Conservation (phyloP, 1,140 invertebrate genomes). For the Limonius californicus region DNA sequence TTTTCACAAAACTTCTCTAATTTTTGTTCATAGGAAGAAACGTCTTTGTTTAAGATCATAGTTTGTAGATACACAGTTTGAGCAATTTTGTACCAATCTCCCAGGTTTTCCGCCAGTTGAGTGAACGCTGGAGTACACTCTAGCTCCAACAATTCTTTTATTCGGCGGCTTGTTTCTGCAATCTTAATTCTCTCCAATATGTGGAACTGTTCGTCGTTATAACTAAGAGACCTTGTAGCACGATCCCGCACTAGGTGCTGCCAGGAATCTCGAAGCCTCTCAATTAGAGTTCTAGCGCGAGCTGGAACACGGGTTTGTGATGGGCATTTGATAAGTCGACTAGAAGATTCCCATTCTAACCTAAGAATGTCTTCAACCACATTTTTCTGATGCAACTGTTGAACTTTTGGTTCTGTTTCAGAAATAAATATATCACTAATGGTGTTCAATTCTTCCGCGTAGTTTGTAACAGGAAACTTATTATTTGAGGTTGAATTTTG, state of each 20-base stretch:
- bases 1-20: slow-evolving; percentile 38
- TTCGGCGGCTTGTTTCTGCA: slow-evolving; percentile 64
- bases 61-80: slow-evolving; percentile 73
- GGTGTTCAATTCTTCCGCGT: slow-evolving; percentile 25
- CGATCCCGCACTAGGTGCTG: slow-evolving; percentile 84
- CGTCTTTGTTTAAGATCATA: slow-evolving; percentile 71
- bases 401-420: slow-evolving; percentile 39
- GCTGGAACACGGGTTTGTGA: slow-evolving; percentile 61
- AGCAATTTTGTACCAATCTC: slow-evolving; percentile 82
- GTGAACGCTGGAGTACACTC: slow-evolving; percentile 64
- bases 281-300: slow-evolving; percentile 68
- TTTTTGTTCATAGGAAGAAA: slow-evolving; percentile 45
- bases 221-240: slow-evolving; percentile 76
- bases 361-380: slow-evolving; percentile 56
- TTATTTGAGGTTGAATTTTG: not conserved
- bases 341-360: slow-evolving; percentile 71
- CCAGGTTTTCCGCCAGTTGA: slow-evolving; percentile 66
- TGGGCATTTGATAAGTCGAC: slow-evolving; percentile 63
- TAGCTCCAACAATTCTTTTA: slow-evolving; percentile 60
- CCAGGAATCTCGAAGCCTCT: slow-evolving; percentile 83
- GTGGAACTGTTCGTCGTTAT: slow-evolving; percentile 93
- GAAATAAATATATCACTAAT: slow-evolving; percentile 29
- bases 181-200: slow-evolving; percentile 78
- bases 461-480: not conserved
- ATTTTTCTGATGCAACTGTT: slow-evolving; percentile 57